Percentiles rank a stretch among this genome's conserved stretches.
Evolutionary conservation across 2,797 vertebrate genomes (phyloP).

Genomic region (Spheniscus humboldti): DNA sequence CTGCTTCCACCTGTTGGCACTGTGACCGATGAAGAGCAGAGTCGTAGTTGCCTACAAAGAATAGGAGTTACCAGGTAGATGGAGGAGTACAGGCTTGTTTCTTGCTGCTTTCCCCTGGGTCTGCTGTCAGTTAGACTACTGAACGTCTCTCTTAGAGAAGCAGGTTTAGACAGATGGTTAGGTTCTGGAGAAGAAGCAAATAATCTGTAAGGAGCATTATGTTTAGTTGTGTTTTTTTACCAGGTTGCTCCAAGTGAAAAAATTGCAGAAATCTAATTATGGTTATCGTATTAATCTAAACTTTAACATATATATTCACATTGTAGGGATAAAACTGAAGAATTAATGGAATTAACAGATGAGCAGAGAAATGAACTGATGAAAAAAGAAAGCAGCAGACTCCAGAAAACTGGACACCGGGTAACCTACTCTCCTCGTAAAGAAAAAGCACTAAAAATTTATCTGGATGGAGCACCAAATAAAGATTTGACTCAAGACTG

Average conservation of each 20-base stretch:
- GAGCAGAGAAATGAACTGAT: conserved; percentile 95
- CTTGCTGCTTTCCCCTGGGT: background rate
- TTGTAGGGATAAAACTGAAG: conserved; percentile 90
- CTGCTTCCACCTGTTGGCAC: background rate
- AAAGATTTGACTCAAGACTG: conserved; percentile 95
- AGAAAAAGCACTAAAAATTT: conserved; percentile 99
- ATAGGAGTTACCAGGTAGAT: background rate
- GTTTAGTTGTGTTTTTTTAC: background rate
- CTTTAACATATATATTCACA: background rate
- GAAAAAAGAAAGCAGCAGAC: conserved; percentile 99
- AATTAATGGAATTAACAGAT: conserved; percentile 91
- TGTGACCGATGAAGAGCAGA: background rate
- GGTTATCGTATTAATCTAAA: background rate
- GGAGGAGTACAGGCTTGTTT: background rate
- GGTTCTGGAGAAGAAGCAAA: background rate
- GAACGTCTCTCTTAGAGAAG: background rate
- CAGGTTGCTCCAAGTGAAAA: background rate
- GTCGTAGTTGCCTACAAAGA: fast-evolving
- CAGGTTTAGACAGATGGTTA: background rate
- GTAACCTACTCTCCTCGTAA: conserved; percentile 98
- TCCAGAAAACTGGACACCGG: conserved; percentile 96
- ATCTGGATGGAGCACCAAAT: conserved; percentile 92
- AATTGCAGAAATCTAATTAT: background rate
- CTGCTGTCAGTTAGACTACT: background rate
- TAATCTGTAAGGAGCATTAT: background rate